Base-by-base conservation (phyloP, 2,113 vertebrate genomes). In the Dicaeum eximium region DNA sequence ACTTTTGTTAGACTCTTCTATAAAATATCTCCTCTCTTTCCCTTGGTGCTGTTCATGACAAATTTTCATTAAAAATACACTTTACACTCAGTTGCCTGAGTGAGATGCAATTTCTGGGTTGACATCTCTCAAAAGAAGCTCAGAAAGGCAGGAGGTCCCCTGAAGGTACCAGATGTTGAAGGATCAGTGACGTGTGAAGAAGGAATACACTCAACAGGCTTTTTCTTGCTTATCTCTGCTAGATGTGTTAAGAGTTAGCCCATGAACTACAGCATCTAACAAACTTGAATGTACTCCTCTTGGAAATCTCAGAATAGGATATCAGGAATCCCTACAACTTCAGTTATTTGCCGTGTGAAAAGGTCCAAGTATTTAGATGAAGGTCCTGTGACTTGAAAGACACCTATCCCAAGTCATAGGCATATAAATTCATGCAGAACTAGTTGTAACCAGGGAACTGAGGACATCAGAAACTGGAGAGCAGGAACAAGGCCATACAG, bases 351-450 rank as follows among this genome's bases (percentile, higher is more conserved):
- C 35, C 57, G 6, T 31, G 35, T 61, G 53, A 61, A 62, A n/a
- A 54, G 12, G 14, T 60, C 24, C 56, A 66, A 42, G 1, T 38
- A 73, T 51, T 88, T 44, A 48, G 47, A 19, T 64, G 75, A 86
- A 56, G 12, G 30, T 31, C 25, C 40, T 25, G 12, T 72, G 56
- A 50, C 21, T 80, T 48, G 67, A 66, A 66, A 66, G 27, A 14
- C 2, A 2, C 10, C 53, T 58, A 20, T 42, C 16, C 35, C 2
- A 11, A 47, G n/a, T 22, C 35, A 44, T 14, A 15, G 0, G 1
- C 11, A 4, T 25, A 25, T 15, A 66, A 73, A 90, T 30, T 48
- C 11, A 11, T 11, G 30, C 33, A 73, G 50, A 82, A 33, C 15
- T 24, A 40, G 22, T 28, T 72, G n/a, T 15, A 44, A 40, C 19